Conservation (phyloP, 2,888 invertebrate genomes). For the Mellilla xanthometata region DNA sequence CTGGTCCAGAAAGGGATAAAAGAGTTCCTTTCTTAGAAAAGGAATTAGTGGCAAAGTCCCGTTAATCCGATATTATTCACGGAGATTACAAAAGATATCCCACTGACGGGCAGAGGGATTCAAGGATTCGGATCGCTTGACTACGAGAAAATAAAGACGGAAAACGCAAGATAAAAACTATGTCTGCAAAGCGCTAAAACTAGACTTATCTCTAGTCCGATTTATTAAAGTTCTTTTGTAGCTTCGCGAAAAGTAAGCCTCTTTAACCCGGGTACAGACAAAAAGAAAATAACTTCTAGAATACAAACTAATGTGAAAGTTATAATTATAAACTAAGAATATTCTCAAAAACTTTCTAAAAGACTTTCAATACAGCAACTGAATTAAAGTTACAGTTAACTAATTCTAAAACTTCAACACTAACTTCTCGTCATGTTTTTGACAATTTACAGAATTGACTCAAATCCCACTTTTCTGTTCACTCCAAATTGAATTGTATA, state of each 20-base stretch:
- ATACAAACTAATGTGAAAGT: too few species aligned
- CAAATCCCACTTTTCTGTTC: conserved; percentile 15
- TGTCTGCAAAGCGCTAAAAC: conserved; percentile 4
- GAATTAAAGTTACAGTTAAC: not conserved
- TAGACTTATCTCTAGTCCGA: conserved; percentile 9
- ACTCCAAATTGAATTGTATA: conserved; percentile 15
- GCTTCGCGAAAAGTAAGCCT: not conserved
- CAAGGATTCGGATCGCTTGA: conserved; percentile 18
- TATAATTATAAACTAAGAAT: too few species aligned
- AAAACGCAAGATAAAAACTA: conserved; percentile 12
- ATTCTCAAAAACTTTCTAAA: too few species aligned
- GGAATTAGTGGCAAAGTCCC: conserved; percentile 57
- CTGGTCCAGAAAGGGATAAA: conserved; percentile 51
- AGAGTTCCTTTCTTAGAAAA: conserved; percentile 54
- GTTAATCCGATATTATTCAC: conserved; percentile 69
- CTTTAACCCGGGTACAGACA: too few species aligned
- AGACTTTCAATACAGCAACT: too few species aligned
- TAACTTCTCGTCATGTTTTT: conserved; percentile 6
- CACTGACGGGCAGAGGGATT: conserved; percentile 58
- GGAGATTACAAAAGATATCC: conserved; percentile 67
- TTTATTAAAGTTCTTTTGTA: conserved; percentile 9
- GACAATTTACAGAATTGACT: conserved; percentile 11
- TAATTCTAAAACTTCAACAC: conserved; percentile 4
- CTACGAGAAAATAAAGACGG: conserved; percentile 17
- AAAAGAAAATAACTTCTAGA: too few species aligned